Percentiles rank a stretch among this genome's conserved stretches.
Evolutionary conservation across 2,797 vertebrate genomes (phyloP).

Genomic region (Semaprochilodus insignis): DNA sequence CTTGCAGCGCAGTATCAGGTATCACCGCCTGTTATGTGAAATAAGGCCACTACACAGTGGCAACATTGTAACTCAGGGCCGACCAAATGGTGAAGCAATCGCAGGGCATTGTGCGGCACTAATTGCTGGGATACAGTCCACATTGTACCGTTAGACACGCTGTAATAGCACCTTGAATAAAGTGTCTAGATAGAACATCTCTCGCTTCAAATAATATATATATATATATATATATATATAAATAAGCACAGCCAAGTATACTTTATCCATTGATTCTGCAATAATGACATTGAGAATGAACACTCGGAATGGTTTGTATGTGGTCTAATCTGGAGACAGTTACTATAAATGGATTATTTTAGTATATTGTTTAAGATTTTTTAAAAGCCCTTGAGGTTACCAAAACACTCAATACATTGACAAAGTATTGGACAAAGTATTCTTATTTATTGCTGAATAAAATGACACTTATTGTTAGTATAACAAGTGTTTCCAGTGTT

Average conservation of each 20-base stretch:
- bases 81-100: constrained; percentile 45
- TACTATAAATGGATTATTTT: too few relatives aligned
- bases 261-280: not conserved
- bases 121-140: constrained; percentile 48
- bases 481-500: too few relatives aligned
- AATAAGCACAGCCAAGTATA: not conserved
- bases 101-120: constrained; percentile 31
- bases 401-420: too few relatives aligned
- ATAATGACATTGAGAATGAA: too few relatives aligned
- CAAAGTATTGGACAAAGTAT: too few relatives aligned
- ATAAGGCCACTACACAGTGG: constrained; percentile 47
- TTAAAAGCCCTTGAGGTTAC: too few relatives aligned
- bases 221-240: too few relatives aligned
- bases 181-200: not conserved
- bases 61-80: constrained; percentile 54
- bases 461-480: too few relatives aligned
- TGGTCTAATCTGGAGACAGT: too few relatives aligned
- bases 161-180: constrained; percentile 1
- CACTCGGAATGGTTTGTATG: too few relatives aligned
- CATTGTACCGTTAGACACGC: constrained; percentile 25
- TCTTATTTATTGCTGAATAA: too few relatives aligned
- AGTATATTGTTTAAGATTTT: too few relatives aligned
- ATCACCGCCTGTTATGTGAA: constrained; percentile 46
- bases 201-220: not conserved
- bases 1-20: constrained; percentile 54